Evolutionary conservation across 2,113 vertebrate species (phyloP).

Genomic region (Anser cygnoides): DNA sequence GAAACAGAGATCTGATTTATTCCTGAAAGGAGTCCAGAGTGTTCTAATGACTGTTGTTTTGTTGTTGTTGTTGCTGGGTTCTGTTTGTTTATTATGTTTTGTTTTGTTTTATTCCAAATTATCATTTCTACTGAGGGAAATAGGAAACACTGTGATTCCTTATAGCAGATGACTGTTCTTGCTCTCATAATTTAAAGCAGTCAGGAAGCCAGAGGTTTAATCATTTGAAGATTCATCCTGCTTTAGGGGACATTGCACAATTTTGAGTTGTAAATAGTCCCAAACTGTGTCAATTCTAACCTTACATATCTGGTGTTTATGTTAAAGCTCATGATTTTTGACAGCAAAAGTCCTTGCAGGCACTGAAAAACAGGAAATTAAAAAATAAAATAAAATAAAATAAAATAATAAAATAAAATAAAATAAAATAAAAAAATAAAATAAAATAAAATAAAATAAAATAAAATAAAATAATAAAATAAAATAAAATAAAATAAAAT

Average conservation of each 20-base stretch:
- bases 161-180: background rate
- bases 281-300: background rate
- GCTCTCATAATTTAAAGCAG: background rate
- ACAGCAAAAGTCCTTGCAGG: background rate
- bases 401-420: too few relatives aligned
- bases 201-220: background rate
- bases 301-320: background rate
- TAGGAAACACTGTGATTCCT: background rate
- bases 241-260: background rate
- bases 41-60: background rate
- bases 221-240: background rate
- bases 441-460: too few relatives aligned
- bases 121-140: background rate
- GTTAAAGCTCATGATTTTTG: background rate
- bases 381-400: too few relatives aligned
- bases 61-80: background rate
- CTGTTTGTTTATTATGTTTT: too few relatives aligned
- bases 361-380: background rate
- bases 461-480: too few relatives aligned
- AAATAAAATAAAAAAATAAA: too few relatives aligned
- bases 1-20: background rate
- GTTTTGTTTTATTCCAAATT: rapidly evolving
- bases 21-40: background rate
- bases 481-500: too few relatives aligned
- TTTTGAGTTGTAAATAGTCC: background rate